phyloP scores from a whole-genome alignment of 2,797 vertebrate species.

The Sternotherus odoratus region DNA sequence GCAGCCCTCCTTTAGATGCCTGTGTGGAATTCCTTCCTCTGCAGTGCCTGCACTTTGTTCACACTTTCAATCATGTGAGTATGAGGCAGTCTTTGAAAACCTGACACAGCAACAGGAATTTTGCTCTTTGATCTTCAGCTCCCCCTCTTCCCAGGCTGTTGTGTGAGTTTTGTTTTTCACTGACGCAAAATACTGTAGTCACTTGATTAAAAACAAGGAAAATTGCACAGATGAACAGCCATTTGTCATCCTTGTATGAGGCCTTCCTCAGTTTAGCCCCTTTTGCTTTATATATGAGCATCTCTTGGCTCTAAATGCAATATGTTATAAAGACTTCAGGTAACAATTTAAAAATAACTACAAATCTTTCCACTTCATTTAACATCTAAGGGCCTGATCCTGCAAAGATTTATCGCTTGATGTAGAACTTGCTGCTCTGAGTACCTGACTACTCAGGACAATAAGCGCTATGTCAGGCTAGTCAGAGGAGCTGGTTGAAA shows the following conservation, averaged over 20 bases:
- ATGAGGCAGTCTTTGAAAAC: conserved; percentile 21
- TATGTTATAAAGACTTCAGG: neutral
- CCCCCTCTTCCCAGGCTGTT: neutral
- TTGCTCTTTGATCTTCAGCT: conserved; percentile 32
- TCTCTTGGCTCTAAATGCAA: neutral
- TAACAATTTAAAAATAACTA: neutral
- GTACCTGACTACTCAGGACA: neutral
- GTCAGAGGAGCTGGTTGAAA: neutral
- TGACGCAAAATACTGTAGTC: neutral
- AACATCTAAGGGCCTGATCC: neutral
- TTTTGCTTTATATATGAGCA: neutral
- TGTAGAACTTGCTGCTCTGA: neutral
- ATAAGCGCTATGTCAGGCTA: neutral
- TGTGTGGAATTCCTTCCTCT: neutral
- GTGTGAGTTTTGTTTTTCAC: conserved; percentile 2
- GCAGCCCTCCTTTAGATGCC: neutral
- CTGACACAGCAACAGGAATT: neutral
- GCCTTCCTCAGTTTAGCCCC: neutral
- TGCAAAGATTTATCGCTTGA: neutral
- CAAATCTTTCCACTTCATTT: neutral
- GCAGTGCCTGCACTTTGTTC: neutral
- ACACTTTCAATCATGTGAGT: neutral
- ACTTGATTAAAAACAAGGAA: neutral
- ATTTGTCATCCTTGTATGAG: neutral
- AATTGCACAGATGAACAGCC: neutral